phyloP scores from a whole-genome alignment of 2,113 vertebrate genomes.

The Colaptes auratus region DNA sequence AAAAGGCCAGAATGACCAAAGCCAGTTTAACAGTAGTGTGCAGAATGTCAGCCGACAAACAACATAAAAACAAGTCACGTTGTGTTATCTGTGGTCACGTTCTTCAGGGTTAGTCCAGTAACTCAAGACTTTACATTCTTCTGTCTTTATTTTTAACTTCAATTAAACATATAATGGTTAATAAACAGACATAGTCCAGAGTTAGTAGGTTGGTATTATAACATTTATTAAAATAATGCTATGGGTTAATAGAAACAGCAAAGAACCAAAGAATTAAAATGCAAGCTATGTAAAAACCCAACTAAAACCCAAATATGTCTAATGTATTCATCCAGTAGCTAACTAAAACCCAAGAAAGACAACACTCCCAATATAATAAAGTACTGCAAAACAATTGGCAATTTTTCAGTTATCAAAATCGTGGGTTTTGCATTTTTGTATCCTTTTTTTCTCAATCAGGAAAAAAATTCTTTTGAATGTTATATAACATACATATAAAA shows the following conservation, averaged over 20 bases:
- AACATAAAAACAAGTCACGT: slow-evolving; percentile 86
- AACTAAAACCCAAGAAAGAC: slow-evolving; percentile 87
- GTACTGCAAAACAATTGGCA: slow-evolving; percentile 89
- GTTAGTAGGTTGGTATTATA: slow-evolving; percentile 98
- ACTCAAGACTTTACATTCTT: slow-evolving; percentile 81
- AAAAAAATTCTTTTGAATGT: slow-evolving; percentile 96
- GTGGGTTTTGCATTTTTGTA: slow-evolving; percentile 85
- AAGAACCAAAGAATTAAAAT: slow-evolving; percentile 94
- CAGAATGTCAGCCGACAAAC: slow-evolving; percentile 80
- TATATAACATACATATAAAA: slow-evolving; percentile 99
- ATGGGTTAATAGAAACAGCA: slow-evolving; percentile 91
- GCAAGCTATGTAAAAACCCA: slow-evolving; percentile 92
- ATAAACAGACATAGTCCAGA: slow-evolving; percentile 94
- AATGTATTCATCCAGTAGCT: slow-evolving; percentile 85
- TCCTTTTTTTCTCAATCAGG: slow-evolving; percentile 89
- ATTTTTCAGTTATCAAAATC: slow-evolving; percentile 88
- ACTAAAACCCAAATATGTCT: slow-evolving; percentile 86
- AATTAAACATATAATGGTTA: slow-evolving; percentile 92
- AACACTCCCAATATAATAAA: slow-evolving; percentile 86
- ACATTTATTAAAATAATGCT: slow-evolving; percentile 98
- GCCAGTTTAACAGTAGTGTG: slow-evolving; percentile 73
- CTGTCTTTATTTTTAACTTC: slow-evolving; percentile 80
- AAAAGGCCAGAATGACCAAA: slow-evolving; percentile 72
- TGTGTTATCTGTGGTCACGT: slow-evolving; percentile 90
- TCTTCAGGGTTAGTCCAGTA: slow-evolving; percentile 86